These are phyloP conservation scores for Hymenopus coronatus DNA, from an alignment of 2,888 invertebrate species.

Conservation along the genomic window DNA sequence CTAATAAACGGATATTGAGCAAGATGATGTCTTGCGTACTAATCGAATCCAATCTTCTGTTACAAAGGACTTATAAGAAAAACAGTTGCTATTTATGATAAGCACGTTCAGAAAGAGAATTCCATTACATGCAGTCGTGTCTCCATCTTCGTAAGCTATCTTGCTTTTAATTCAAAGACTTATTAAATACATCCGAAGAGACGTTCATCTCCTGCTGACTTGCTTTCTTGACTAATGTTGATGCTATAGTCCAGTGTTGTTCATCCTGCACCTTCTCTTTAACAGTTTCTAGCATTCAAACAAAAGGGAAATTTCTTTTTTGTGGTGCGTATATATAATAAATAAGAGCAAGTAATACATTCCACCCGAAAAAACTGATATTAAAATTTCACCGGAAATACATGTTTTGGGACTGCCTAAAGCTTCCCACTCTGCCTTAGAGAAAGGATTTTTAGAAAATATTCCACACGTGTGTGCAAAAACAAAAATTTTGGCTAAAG, in stretches of 20 bases:
- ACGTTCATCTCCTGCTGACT: background rate
- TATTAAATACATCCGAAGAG: background rate
- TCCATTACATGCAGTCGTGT: background rate
- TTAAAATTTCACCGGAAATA: too few species aligned
- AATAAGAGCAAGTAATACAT: too few species aligned
- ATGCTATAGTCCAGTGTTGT: background rate
- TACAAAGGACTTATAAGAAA: background rate
- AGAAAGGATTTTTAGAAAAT: too few species aligned
- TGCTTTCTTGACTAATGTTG: background rate
- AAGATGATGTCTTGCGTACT: background rate
- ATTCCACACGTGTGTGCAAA: too few species aligned
- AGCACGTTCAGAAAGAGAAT: background rate
- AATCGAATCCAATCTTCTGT: background rate
- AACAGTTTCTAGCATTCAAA: too few species aligned
- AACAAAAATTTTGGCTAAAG: too few species aligned
- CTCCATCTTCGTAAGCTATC: background rate
- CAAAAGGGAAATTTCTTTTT: too few species aligned
- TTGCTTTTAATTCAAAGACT: background rate
- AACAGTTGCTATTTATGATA: background rate
- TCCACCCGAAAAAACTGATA: too few species aligned
- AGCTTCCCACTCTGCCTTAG: too few species aligned
- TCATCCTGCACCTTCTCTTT: too few species aligned
- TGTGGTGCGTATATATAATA: too few species aligned
- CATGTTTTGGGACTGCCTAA: too few species aligned
- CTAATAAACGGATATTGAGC: background rate